Conservation (phyloP, 1,140 invertebrate species). For the Chironomus tepperi region DNA sequence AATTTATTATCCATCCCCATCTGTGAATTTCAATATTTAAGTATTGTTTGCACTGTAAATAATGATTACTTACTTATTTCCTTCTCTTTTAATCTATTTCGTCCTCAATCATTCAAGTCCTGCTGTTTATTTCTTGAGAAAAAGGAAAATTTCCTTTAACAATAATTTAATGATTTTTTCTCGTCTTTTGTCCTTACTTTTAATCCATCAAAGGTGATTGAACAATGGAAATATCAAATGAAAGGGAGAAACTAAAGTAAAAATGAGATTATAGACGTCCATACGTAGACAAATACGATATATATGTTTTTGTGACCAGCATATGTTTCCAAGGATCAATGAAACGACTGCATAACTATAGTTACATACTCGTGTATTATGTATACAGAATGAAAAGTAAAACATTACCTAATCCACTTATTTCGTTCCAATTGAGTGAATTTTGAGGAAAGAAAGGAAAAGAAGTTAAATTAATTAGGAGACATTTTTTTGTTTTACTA, state of each 20-base stretch:
- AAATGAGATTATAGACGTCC: not conserved
- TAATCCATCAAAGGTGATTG: slow-evolving; percentile 24
- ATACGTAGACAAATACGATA: too few relatives aligned
- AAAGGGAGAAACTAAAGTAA: not conserved
- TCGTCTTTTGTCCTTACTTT: not conserved
- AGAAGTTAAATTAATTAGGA: slow-evolving; percentile 20
- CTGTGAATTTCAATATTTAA: not conserved
- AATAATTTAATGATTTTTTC: slow-evolving; percentile 23
- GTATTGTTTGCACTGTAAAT: slow-evolving; percentile 16
- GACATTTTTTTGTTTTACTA: not conserved
- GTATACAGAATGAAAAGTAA: too few relatives aligned
- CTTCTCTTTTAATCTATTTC: not conserved
- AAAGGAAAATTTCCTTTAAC: slow-evolving; percentile 12
- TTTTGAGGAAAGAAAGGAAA: not conserved
- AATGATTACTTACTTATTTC: slow-evolving; percentile 16
- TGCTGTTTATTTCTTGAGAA: too few relatives aligned
- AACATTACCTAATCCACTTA: slow-evolving; percentile 18
- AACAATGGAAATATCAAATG: not conserved
- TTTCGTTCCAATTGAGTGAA: not conserved
- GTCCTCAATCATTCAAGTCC: not conserved
- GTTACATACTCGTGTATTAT: too few relatives aligned
- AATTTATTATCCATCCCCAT: not conserved
- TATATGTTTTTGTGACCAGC: slow-evolving; percentile 11
- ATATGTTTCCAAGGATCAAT: not conserved
- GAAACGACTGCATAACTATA: not conserved